A percentile compares a stretch with the other conserved stretches of the same genome.
Conservation (phyloP, 1,140 invertebrate genomes). For the Ladona fulva region DNA sequence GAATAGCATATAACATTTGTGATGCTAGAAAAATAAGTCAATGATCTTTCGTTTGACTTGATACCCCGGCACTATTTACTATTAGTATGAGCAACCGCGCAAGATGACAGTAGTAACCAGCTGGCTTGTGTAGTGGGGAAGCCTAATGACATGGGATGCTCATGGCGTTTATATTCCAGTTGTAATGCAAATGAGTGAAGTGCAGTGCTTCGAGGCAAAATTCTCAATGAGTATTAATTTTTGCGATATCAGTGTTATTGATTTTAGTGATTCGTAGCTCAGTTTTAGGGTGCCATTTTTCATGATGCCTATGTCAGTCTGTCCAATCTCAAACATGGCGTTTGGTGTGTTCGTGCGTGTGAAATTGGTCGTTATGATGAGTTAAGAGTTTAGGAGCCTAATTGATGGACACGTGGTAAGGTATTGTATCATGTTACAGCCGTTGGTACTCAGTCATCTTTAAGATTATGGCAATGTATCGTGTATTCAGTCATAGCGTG, state of each 20-base stretch:
- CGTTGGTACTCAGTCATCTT: too few species aligned
- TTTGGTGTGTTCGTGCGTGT: constrained; percentile 7
- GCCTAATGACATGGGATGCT: not conserved
- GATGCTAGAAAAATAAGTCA: too few species aligned
- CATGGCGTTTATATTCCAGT: not conserved
- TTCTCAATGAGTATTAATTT: not conserved
- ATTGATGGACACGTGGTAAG: not conserved
- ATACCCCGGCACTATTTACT: not conserved
- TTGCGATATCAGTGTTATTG: not conserved
- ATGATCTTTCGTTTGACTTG: not conserved
- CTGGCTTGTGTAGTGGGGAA: not conserved
- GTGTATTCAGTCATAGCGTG: too few species aligned
- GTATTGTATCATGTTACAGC: too few species aligned
- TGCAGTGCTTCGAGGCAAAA: not conserved
- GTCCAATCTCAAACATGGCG: not conserved
- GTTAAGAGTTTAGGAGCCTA: not conserved
- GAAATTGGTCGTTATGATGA: not conserved
- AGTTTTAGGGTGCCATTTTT: not conserved
- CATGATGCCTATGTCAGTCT: not conserved
- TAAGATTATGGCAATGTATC: too few species aligned
- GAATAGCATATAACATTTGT: too few species aligned
- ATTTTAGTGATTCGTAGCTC: not conserved
- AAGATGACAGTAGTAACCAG: constrained; percentile 7
- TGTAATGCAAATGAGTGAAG: not conserved
- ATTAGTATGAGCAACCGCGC: not conserved